Conservation (phyloP, 2,113 vertebrate species). For the Hystrix brachyura region DNA sequence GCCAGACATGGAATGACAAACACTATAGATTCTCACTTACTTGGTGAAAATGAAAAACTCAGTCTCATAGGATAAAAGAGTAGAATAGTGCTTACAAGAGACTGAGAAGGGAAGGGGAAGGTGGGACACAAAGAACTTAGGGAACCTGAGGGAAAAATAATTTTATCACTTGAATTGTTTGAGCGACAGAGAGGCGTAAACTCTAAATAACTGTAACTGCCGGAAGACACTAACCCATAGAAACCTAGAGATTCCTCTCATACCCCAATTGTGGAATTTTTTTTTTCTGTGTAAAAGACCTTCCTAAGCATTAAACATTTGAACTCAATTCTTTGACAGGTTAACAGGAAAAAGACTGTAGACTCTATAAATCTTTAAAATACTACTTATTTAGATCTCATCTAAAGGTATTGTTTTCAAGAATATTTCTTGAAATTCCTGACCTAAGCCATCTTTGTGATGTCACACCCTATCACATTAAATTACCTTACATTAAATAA, state of each 20-base stretch:
- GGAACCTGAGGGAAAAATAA: neutral
- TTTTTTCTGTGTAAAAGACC: constrained; percentile 33
- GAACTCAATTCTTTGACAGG: neutral
- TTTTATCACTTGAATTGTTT: constrained; percentile 55
- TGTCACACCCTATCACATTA: constrained; percentile 86
- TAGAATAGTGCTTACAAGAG: neutral
- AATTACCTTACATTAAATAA: constrained; percentile 82
- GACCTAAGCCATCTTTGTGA: constrained; percentile 76
- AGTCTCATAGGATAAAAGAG: neutral
- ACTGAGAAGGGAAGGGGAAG: neutral
- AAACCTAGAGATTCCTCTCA: constrained; percentile 3
- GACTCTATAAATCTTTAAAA: neutral
- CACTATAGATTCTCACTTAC: neutral
- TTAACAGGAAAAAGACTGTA: constrained; percentile 19
- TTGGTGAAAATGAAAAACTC: neutral
- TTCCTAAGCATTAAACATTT: constrained; percentile 38
- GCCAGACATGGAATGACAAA: neutral
- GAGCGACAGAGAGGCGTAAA: constrained; percentile 53
- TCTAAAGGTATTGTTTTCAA: constrained; percentile 68
- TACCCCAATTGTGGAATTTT: neutral
- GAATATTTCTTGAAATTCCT: constrained; percentile 75
- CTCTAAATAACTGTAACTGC: neutral
- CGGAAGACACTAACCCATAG: neutral
- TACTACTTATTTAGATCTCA: constrained; percentile 56
- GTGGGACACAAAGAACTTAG: no score